phyloP scores from a whole-genome alignment of 2,113 vertebrate genomes.

The Danio rerio region GRCz12tu NC_133180.1:35944501-35945000 shows the following conservation, averaged over 20 bases:
- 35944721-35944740: not conserved
- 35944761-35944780: not conserved
- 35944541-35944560: no score
- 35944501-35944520: no score
- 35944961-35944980: not conserved
- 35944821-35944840: not conserved
- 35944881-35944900: not conserved
- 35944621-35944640: no score
- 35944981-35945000: no score
- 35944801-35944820: not conserved
- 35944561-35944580: no score
- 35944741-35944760: not conserved
- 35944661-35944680: no score
- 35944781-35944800: not conserved
- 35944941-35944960: not conserved
- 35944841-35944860: conserved; percentile 11
- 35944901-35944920: not conserved
- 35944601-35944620: no score
- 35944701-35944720: no score
- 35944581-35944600: no score
- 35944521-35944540: no score
- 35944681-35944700: no score
- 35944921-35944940: not conserved
- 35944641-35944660: no score
- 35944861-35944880: not conserved